Base-by-base conservation (phyloP, 1,140 invertebrate genomes). In the Philopotamus ludificatus region DNA sequence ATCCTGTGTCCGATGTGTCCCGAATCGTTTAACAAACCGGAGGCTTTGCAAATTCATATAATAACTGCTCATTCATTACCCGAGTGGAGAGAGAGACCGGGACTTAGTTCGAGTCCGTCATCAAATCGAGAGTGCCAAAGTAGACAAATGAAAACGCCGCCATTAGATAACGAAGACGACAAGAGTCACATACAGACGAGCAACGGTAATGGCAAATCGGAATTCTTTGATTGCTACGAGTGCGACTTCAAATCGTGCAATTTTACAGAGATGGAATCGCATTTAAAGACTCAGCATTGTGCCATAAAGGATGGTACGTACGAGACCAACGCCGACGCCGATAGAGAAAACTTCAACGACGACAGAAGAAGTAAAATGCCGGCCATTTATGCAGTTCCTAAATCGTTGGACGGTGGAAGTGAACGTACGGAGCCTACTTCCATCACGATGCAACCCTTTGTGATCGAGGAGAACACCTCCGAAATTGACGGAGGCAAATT, bases 401-500 rank as follows among this genome's bases (percentile, higher is more conserved):
- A 76, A 83, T 73, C 73, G 63, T 76, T 74, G 25, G 76, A 76
- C 61, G 57, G 57, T 23, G 57, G 39, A 21, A 74, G 73, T 25
- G 51, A 64, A 22, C 49, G 76, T 73, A 39, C 76, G 74, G 77
- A 80, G 39, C 77, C 74, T 22, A 78, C 53, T 15, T 54, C 58
- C 20, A 84, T 90, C 66, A 81, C 79, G n/a, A 94, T 94, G 91
- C 92, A 94, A 76, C 88, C 91, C 21, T 95, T 95, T 77, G 82
- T 92, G 63, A 79, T 95, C 72, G 88, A 91, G 72, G 88, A 90
- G 73, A 68, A 66, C 55, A 60, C 62, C 26, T 63, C 65, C 16
- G 76, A 76, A 72, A 77, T 75, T 63, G 76, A 74, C 55, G 81
- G 77, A 73, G 78, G 82, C 39, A 82, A 83, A 72, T 88, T 96